Evolutionary conservation across 2,113 vertebrate genomes (phyloP).

Genomic region (Rhegmatorhina hoffmannsi): DNA sequence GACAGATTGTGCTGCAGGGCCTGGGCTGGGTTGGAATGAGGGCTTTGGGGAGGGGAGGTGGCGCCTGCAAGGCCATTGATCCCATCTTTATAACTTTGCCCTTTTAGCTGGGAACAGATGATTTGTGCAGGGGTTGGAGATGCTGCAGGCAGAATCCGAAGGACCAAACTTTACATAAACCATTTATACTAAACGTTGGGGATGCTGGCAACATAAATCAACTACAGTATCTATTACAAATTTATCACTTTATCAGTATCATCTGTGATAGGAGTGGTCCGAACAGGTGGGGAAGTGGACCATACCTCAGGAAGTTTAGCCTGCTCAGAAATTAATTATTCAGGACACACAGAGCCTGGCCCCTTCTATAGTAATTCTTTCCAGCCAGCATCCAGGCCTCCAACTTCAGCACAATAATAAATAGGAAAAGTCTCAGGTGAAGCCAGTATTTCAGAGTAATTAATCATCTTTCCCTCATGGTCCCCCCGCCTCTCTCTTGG

Average conservation of each 20-base stretch:
- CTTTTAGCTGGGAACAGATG: constrained; percentile 80
- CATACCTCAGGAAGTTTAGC: constrained; percentile 82
- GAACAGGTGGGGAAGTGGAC: constrained; percentile 82
- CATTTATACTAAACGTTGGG: constrained; percentile 79
- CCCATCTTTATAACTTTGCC: constrained; percentile 79
- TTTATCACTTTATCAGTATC: constrained; percentile 74
- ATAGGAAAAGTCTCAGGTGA: constrained; percentile 95
- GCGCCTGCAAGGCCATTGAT: constrained; percentile 75
- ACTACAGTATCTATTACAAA: constrained; percentile 79
- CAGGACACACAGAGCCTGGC: constrained; percentile 87
- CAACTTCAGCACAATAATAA: constrained; percentile 94
- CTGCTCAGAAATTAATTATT: constrained; percentile 85
- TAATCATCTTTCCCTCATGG: constrained; percentile 88
- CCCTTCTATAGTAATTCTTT: constrained; percentile 88
- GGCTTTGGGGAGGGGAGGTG: constrained; percentile 43
- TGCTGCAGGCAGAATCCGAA: constrained; percentile 75
- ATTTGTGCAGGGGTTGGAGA: constrained; percentile 49
- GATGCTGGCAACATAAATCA: constrained; percentile 81
- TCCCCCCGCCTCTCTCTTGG: constrained; percentile 68
- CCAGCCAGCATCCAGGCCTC: constrained; percentile 82
- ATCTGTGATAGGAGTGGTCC: constrained; percentile 78
- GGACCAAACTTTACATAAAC: constrained; percentile 84
- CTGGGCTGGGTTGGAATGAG: constrained; percentile 36
- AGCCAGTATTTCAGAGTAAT: constrained; percentile 96
- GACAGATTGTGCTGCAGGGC: constrained; percentile 28